Conservation (phyloP, 37 sponge, comb jelly and placozoan genomes). For the Chondrosia reniformis region DNA sequence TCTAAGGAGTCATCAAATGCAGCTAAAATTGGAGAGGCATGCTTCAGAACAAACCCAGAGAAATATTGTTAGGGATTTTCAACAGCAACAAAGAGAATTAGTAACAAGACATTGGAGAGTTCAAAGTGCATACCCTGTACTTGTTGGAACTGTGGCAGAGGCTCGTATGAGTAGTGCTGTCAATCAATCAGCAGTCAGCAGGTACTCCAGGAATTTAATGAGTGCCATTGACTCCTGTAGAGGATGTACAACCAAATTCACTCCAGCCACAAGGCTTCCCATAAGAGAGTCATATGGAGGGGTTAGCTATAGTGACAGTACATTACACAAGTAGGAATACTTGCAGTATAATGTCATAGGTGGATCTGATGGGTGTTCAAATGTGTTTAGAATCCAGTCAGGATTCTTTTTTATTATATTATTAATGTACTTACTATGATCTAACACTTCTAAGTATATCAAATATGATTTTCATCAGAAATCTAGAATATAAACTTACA, state of each 20-base stretch:
- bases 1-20: conserved; percentile 35
- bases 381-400: too few species aligned
- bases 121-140: conserved; percentile 54
- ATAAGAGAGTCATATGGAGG: conserved; percentile 51
- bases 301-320: too few species aligned
- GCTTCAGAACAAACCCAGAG: conserved; percentile 68
- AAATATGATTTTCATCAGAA: too few species aligned
- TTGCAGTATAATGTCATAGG: too few species aligned
- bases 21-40: conserved; percentile 47
- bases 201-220: conserved; percentile 50
- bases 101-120: conserved; percentile 17
- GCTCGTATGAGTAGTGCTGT: conserved; percentile 63
- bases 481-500: too few species aligned
- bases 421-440: too few species aligned
- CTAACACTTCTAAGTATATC: too few species aligned
- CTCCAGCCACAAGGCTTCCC: conserved; percentile 39
- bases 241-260: conserved; percentile 44
- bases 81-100: conserved; percentile 22
- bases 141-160: conserved; percentile 33
- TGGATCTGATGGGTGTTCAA: too few species aligned
- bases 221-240: conserved; percentile 46
- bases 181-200: conserved; percentile 20
- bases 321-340: too few species aligned
- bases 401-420: too few species aligned
- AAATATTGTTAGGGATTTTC: conserved; percentile 23